These are phyloP conservation scores for Tapera naevia DNA, from an alignment of 2,797 vertebrate genomes.

Conservation along the genomic window DNA sequence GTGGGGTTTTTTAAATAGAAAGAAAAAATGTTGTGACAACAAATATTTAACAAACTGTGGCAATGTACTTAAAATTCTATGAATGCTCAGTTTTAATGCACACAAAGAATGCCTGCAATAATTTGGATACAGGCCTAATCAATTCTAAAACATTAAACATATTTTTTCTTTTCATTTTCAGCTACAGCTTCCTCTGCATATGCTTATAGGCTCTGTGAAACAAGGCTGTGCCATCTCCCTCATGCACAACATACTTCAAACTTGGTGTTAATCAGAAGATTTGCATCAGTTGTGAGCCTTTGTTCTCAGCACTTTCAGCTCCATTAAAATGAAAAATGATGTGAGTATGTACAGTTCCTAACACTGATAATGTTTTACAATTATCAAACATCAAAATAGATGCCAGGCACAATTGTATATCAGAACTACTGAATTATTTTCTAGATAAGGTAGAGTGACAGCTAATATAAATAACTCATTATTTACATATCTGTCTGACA, in stretches of 20 bases:
- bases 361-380: conserved; percentile 64
- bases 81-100: conserved; percentile 42
- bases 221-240: not conserved
- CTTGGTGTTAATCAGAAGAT: conserved; percentile 21
- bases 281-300: conserved; percentile 36
- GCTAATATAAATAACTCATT: conserved; percentile 58
- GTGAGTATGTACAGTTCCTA: conserved; percentile 49
- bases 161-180: conserved; percentile 25
- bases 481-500: conserved; percentile 58
- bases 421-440: conserved; percentile 53
- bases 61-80: conserved; percentile 12
- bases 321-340: conserved; percentile 62
- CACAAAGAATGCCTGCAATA: conserved; percentile 13
- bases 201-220: not conserved
- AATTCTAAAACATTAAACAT: conserved; percentile 39
- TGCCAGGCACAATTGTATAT: conserved; percentile 22
- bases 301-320: conserved; percentile 52
- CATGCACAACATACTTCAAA: not conserved
- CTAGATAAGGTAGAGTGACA: conserved; percentile 59
- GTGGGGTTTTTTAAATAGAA: not conserved
- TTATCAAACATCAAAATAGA: conserved; percentile 66
- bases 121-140: conserved; percentile 1
- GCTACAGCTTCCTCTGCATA: conserved; percentile 6
- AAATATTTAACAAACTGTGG: conserved; percentile 52
- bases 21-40: conserved; percentile 29